Base-by-base conservation (phyloP, 1,140 invertebrate species). In the Achatina immaculata region DNA sequence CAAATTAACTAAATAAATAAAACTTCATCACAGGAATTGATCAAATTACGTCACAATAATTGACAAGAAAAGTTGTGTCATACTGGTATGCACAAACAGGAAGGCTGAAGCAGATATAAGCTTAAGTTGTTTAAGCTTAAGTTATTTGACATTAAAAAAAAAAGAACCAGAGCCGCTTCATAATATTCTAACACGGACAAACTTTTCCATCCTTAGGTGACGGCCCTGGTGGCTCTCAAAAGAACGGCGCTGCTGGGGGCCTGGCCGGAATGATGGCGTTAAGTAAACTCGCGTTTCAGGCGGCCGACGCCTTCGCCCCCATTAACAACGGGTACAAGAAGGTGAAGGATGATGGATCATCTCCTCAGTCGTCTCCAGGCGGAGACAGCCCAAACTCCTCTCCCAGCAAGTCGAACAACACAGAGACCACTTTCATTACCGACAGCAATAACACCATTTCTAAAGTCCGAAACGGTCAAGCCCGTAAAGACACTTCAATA, bases 231-330 rank as follows among this genome's bases (percentile, higher is more conserved):
- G 58, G 58, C 6, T 62, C 58, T 4, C 11, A 43, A 2, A 78
- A 78, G 76, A 66, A 78, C 48, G 76, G 76, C 38, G 65, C 38
- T 11, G 42, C 38, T 16, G 76, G 76, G 3, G 82, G 82, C 2
- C 40, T 80, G 42, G 78, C 76, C 11, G 38, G 81, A 19, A 81
- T 84, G 73, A 82, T 80, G 65, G 81, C 83, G n/a, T 81, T 84
- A 7, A 73, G 83, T 24, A 84, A 80, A 40, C 81, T 84, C 9
- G 78, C 81, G 34, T 82, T 82, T 78, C 77, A 82, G 28, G 81
- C 83, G 1, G 83, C 83, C 0, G 83, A 84, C 38, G 65, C 83
- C 0, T 80, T 84, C 16, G 78, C 83, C 7, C 81, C 83, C n/a
- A 78, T 84, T 19, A 38, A 75, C 66, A 31, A 78, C 31, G 51